These are phyloP conservation scores for Rhinoraja longicauda DNA, from an alignment of 2,797 vertebrate species.

Conservation along the genomic window DNA sequence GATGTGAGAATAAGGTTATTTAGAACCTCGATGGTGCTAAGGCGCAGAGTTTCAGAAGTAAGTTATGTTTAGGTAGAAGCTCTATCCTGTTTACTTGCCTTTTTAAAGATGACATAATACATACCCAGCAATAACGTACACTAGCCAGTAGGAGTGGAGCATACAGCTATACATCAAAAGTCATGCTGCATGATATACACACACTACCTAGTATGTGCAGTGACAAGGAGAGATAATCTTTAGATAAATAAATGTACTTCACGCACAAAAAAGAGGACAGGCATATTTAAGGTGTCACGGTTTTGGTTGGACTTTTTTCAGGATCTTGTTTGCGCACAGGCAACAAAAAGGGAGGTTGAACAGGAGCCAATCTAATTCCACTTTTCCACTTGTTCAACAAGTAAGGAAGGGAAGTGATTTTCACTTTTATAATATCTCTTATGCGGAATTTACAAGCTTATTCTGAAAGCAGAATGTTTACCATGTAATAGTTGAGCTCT, in stretches of 20 bases:
- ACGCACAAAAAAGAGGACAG: not conserved
- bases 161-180: too few species aligned
- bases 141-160: too few species aligned
- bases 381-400: not conserved
- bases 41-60: not conserved
- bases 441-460: not conserved
- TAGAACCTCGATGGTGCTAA: not conserved
- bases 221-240: not conserved
- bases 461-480: not conserved
- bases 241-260: not conserved
- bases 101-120: too few species aligned
- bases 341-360: not conserved
- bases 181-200: too few species aligned
- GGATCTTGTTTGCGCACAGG: not conserved
- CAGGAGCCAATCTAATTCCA: not conserved
- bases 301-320: not conserved
- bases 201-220: not conserved
- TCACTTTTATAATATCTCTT: not conserved
- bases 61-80: not conserved
- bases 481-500: not conserved
- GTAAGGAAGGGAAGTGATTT: not conserved
- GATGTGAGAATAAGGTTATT: not conserved
- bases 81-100: too few species aligned
- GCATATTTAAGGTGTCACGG: not conserved
- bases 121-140: too few species aligned